Evolutionary conservation across 2,797 vertebrate genomes (phyloP), one percentile per base, ranked within the genome.

Genomic region (Siniperca undulata): DNA sequence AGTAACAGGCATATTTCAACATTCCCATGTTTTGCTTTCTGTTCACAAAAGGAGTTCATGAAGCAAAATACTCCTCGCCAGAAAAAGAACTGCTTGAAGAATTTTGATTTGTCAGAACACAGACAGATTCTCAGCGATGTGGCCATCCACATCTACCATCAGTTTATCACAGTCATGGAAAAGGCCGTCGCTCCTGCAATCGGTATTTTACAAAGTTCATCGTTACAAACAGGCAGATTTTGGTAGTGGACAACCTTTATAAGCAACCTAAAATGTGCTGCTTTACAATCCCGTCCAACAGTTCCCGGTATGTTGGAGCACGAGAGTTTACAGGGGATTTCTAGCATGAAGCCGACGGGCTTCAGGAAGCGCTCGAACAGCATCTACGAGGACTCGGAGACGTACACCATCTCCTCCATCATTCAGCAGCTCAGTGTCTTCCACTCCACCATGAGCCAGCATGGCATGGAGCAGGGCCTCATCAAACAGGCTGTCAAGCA

Each of bases 271-370:
- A 77, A 77, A 46, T 17, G 1, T 52, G 53, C 14, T 69, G 78
- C 34, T 85, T 27, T 12, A 7, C 34, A 27, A 40, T 19, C 27
- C 40, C 34, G 7, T n/a, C 19, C 13, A 1, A 30, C 88, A 99
- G 99, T 99, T 3, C 97, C 98, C 0, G 98, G 97, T 34, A 97
- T 99, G 97, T 85, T 99, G 94, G 99, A 99, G 88, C 97, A 98
- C 0, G 99, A 99, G 93, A 99, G 98, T 52, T 94, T 99, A 42
- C 98, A 99, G 90, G 99, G 98, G 73, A 98, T 99, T 90, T 99
- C 97, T 9, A 97, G 97, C 90, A 97, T 98, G 95, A 99, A 99
- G 94, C 98, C 98, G 9, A 97, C 97, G 0, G 99, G 99, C 68
- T 96, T 99, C 93, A 97, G 98, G 71, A 99, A 99, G 86, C 98